Conservation (phyloP, 2,113 vertebrate species). For the Pachyramphus minor region DNA sequence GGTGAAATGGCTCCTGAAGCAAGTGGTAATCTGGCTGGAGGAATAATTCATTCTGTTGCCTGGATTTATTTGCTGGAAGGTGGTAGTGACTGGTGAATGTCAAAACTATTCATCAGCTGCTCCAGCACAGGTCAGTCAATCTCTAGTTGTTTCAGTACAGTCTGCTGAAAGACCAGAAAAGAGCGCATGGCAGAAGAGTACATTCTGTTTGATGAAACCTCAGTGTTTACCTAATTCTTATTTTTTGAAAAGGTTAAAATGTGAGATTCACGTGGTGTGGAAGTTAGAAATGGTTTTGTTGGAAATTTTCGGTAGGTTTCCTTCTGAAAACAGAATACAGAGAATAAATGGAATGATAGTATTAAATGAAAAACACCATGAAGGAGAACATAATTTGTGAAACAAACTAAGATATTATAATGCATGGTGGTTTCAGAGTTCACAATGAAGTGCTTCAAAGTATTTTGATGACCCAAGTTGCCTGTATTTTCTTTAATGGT, state of each 20-base stretch:
- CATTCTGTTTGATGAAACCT: neutral
- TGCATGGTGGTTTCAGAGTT: neutral
- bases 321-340: neutral
- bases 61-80: neutral
- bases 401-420: neutral
- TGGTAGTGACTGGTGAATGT: neutral
- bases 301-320: neutral
- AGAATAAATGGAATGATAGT: neutral
- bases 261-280: neutral
- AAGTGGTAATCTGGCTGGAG: neutral
- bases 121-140: neutral
- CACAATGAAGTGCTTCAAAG: neutral
- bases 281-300: neutral
- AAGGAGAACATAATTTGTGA: neutral
- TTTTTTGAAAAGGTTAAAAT: neutral
- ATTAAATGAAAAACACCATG: neutral
- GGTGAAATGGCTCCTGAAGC: neutral
- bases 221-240: neutral
- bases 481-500: neutral
- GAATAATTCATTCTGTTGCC: neutral
- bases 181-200: neutral
- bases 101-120: neutral
- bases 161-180: neutral
- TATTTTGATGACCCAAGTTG: neutral
- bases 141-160: neutral